Percentiles rank a stretch among this genome's conserved stretches.
phyloP scores from a whole-genome alignment of 37 sponge, comb jelly and placozoan species.

The Haliclona indistincta region DNA sequence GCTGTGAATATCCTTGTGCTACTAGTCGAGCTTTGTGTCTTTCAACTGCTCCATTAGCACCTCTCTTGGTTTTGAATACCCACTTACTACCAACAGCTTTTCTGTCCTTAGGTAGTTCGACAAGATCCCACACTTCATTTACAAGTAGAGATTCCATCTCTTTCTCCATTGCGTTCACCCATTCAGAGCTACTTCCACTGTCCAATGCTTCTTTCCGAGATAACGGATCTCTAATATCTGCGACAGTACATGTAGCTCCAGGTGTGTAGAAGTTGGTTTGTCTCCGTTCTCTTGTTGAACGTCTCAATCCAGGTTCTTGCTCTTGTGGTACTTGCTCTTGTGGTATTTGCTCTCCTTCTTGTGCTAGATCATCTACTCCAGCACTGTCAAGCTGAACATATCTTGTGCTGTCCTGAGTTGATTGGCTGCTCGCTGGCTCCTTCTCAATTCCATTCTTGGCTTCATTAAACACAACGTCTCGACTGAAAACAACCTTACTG shows the following conservation, averaged over 20 bases:
- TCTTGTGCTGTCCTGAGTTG: background rate
- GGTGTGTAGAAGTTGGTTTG: constrained; percentile 28
- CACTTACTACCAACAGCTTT: constrained; percentile 46
- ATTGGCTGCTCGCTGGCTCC: background rate
- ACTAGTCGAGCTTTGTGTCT: constrained; percentile 39
- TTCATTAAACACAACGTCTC: constrained; percentile 54
- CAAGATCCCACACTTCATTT: constrained; percentile 50
- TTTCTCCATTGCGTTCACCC: constrained; percentile 46
- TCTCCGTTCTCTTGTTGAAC: constrained; percentile 27
- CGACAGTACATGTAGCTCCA: background rate
- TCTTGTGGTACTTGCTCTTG: constrained; percentile 1
- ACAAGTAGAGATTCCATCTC: constrained; percentile 48
- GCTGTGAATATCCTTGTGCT: constrained; percentile 45
- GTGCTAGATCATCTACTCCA: background rate
- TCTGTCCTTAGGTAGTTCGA: constrained; percentile 21
- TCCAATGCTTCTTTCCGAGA: constrained; percentile 22
- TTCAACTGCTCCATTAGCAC: constrained; percentile 26
- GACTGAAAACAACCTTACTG: constrained; percentile 26
- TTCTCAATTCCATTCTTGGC: background rate
- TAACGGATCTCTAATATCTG: constrained; percentile 4
- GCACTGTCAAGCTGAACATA: background rate
- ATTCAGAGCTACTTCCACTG: constrained; percentile 17
- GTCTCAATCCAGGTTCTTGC: too few relatives aligned
- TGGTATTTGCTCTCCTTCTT: background rate
- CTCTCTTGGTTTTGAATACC: constrained; percentile 35